A percentile compares a stretch with the other conserved stretches of the same genome.
These are phyloP conservation scores for Carcharodon carcharias DNA, from an alignment of 2,797 vertebrate species.

Conservation along the genomic window DNA sequence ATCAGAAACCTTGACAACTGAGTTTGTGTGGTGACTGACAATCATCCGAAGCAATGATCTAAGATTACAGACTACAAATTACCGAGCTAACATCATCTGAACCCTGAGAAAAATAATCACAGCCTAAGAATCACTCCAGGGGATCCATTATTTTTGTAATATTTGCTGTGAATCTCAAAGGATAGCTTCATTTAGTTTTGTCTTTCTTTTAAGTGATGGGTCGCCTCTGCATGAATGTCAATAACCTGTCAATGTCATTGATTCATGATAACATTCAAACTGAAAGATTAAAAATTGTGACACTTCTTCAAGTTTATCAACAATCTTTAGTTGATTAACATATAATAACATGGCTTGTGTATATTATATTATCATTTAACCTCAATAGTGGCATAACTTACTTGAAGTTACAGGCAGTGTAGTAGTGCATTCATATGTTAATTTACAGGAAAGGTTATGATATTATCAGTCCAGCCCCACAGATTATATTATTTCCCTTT, in stretches of 20 bases:
- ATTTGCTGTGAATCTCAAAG: neutral
- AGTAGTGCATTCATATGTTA: neutral
- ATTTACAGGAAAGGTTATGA: neutral
- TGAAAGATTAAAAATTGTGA: neutral
- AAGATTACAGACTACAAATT: neutral
- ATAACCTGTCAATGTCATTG: neutral
- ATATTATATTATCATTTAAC: neutral
- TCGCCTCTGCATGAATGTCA: neutral
- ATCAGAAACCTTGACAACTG: conserved; percentile 11
- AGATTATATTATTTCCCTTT: conserved; percentile 3
- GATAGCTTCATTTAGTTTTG: neutral
- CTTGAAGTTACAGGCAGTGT: neutral
- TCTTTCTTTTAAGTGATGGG: neutral
- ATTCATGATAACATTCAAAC: neutral
- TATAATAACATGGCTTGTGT: neutral
- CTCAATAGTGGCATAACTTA: neutral
- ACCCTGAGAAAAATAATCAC: conserved; percentile 6
- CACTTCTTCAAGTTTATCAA: neutral
- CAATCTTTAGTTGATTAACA: neutral
- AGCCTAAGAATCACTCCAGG: neutral
- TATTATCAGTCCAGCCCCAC: neutral
- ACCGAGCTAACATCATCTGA: neutral
- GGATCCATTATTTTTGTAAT: neutral
- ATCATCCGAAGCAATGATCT: neutral
- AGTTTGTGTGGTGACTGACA: neutral